A percentile compares a stretch with the other conserved stretches of the same genome.
Evolutionary conservation across 2,113 vertebrate genomes (phyloP).

Genomic region (Chaetorhynchus papuensis): DNA sequence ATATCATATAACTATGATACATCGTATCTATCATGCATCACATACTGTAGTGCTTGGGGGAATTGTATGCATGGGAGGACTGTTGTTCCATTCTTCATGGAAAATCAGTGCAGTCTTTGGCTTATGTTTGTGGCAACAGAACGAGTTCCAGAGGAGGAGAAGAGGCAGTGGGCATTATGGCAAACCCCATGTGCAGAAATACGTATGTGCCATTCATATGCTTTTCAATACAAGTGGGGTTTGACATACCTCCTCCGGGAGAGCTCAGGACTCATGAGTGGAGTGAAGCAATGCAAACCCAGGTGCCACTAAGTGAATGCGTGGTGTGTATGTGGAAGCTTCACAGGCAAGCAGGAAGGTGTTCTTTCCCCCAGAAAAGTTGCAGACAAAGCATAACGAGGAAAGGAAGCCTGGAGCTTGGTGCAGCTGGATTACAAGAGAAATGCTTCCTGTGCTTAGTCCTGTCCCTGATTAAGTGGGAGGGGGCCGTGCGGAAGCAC

Average conservation of each 20-base stretch:
- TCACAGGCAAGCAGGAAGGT: not conserved
- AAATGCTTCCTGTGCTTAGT: not conserved
- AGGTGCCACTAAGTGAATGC: not conserved
- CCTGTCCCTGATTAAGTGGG: rapidly evolving
- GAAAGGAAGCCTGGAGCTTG: not conserved
- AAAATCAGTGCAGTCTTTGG: not conserved
- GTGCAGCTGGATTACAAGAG: not conserved
- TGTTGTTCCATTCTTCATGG: not conserved
- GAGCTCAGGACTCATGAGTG: not conserved
- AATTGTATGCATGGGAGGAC: not conserved
- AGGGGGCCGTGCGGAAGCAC: not conserved
- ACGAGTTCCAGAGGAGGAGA: not conserved
- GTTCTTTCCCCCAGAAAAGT: not conserved
- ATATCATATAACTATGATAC: not conserved
- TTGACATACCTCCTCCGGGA: not conserved
- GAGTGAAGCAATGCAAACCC: not conserved
- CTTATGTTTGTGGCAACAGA: not conserved
- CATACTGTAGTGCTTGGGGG: not conserved
- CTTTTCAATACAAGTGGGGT: not conserved
- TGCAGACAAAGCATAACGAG: not conserved
- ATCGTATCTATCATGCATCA: not conserved
- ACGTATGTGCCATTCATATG: rapidly evolving
- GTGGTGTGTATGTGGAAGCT: not conserved
- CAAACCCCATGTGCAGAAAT: not conserved
- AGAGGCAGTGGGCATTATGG: not conserved